phyloP scores from a whole-genome alignment of 2,113 vertebrate species.

The Dascyllus trimaculatus region DNA sequence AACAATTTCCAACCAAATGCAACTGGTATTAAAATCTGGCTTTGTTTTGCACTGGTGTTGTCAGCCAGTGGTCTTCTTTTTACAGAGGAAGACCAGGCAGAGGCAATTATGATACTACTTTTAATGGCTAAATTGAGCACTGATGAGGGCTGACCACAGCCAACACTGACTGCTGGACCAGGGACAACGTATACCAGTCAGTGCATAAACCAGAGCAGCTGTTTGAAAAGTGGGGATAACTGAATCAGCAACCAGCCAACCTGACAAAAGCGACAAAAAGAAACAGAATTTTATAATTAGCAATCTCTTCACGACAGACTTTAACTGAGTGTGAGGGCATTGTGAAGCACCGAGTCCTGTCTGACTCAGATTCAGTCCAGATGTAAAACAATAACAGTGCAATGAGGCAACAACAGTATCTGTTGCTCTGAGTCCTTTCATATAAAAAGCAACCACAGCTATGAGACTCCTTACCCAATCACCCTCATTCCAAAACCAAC shows the following conservation, averaged over 20 bases:
- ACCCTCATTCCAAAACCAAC: neutral
- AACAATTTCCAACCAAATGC: neutral
- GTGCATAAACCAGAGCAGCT: neutral
- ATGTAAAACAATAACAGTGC: slow-evolving; percentile 37
- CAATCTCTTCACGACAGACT: slow-evolving; percentile 17
- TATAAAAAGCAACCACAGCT: neutral
- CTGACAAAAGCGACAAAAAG: slow-evolving; percentile 7
- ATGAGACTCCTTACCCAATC: neutral
- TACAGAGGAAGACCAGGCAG: neutral
- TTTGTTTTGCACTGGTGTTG: no score
- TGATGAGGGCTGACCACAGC: slow-evolving; percentile 7
- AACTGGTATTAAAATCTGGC: no score
- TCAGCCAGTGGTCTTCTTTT: neutral
- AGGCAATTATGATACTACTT: neutral
- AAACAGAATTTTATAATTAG: slow-evolving; percentile 32
- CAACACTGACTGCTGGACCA: rapidly evolving
- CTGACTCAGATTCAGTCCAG: slow-evolving; percentile 38
- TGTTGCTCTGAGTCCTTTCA: neutral
- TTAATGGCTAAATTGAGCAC: slow-evolving; percentile 2
- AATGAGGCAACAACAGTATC: slow-evolving; percentile 11
- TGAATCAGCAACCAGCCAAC: slow-evolving; percentile 24
- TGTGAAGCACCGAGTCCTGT: slow-evolving; percentile 12
- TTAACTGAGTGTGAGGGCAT: slow-evolving; percentile 26
- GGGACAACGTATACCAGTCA: slow-evolving; percentile 8
- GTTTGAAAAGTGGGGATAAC: slow-evolving; percentile 19